Evolutionary conservation across 2,797 vertebrate genomes (phyloP), one percentile per base, ranked within the genome.

Genomic region (Enteromius afrohamiltoni): DNA sequence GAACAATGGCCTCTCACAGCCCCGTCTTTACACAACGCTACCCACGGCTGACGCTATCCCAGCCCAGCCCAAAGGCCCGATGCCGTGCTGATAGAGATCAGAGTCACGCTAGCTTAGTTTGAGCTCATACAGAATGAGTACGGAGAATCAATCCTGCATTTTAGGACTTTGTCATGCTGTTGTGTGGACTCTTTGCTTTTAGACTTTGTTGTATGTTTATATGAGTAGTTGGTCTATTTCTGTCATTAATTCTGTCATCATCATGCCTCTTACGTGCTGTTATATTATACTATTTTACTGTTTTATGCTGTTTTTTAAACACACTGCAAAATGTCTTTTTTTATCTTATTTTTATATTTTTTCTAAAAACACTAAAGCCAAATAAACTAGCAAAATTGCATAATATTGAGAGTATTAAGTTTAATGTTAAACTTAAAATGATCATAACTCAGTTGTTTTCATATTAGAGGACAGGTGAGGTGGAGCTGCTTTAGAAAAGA

Each of bases 1-100:
- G 88, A 89, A 89, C 88, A 90, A 90, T 88, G 88, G 88, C 77
- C 85, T 85, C 87, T 88, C 85, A 88, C 86, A 88, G 85, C 76
- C 79, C 70, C 67, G 82, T 85, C 84, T 87, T 85, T 86, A 83
- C 81, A 83, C 76, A 82, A 88, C 73, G 73, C 71, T 74, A 78
- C 81, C 82, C 77, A 64, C 40, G 69, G 65, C 77, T 83, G 81
- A 80, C 29, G 65, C 79, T 85, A 64, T 77, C 51, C 31, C 45
- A 34, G 62, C 70, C 76, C 76, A 55, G 62, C 58, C 69, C 69
- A 67, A 47, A 75, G 60, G 69, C 60, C 74, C 9, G 69, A 74
- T 79, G 49, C 71, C 11, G 37, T 47, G 55, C 68, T 71, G 60
- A 75, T 65, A 76, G 76, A 62, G 77, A 85, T 75, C 47, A 79